Percentiles rank a stretch among this genome's conserved stretches.
These are phyloP conservation scores for Leiothrix lutea DNA, from an alignment of 2,113 vertebrate species.

Conservation along the genomic window DNA sequence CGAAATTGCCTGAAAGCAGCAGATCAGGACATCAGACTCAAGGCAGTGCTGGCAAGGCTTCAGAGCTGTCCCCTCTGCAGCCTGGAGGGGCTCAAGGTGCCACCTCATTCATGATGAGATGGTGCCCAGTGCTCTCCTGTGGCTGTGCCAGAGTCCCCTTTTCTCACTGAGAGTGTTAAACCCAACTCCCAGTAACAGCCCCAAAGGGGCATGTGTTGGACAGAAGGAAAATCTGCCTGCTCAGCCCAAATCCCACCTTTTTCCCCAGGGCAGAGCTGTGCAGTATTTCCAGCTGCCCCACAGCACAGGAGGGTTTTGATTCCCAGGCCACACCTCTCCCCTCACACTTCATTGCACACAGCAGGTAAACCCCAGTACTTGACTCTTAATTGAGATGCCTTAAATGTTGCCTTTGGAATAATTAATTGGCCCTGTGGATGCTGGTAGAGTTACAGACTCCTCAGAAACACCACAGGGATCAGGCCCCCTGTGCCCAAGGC, in stretches of 20 bases:
- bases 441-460: conserved; percentile 4
- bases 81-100: neutral
- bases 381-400: neutral
- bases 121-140: neutral
- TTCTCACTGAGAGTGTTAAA: neutral
- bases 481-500: neutral
- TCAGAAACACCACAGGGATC: neutral
- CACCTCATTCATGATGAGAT: neutral
- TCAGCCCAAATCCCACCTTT: neutral
- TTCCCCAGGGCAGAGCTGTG: neutral
- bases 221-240: neutral
- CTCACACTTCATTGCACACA: neutral
- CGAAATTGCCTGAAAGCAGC: conserved; percentile 78
- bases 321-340: neutral
- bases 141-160: neutral
- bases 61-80: neutral
- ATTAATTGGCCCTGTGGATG: neutral
- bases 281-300: neutral
- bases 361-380: neutral
- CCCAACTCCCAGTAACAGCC: neutral
- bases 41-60: neutral
- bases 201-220: rapidly evolving
- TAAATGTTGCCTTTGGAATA: neutral
- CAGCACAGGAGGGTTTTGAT: neutral
- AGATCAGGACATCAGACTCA: neutral